A percentile compares a stretch with the other conserved stretches of the same genome.
phyloP scores from a whole-genome alignment of 2,113 vertebrate genomes.

The Saguinus imperator region DNA sequence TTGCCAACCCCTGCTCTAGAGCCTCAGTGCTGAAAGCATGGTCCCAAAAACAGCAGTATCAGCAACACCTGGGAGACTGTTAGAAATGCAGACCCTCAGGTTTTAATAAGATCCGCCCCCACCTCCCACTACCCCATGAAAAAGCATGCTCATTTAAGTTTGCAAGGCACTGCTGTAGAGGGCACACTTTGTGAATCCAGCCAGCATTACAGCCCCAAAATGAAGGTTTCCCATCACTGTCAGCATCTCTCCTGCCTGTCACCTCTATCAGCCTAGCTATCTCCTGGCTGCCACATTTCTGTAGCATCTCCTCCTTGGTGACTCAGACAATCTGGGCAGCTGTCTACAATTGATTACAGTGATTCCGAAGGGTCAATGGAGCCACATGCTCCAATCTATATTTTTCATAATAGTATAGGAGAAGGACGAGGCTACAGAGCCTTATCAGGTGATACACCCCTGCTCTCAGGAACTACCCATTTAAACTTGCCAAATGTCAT shows the following conservation, averaged over 20 bases:
- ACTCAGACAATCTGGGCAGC: conserved; percentile 36
- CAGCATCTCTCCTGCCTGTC: conserved; percentile 2
- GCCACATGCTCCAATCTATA: background rate
- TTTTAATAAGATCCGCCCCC: background rate
- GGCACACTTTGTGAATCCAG: background rate
- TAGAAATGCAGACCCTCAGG: background rate
- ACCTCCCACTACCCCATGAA: fast-evolving
- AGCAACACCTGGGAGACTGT: background rate
- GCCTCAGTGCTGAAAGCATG: background rate
- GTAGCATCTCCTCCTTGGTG: conserved; percentile 27
- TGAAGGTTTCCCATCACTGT: background rate
- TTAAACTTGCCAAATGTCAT: conserved; percentile 25
- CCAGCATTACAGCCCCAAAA: background rate
- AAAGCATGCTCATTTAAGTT: fast-evolving
- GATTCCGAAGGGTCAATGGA: conserved; percentile 39
- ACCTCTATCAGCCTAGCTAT: conserved; percentile 49
- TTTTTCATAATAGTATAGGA: conserved; percentile 4
- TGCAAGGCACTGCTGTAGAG: background rate
- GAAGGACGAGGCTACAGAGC: background rate
- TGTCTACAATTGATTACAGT: conserved; percentile 34
- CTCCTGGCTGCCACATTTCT: conserved; percentile 51
- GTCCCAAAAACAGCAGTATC: background rate
- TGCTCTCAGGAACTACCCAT: conserved; percentile 13
- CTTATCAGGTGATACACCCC: background rate
- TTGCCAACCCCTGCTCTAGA: background rate